Percentiles rank a stretch among this genome's conserved stretches.
Evolutionary conservation across 2,797 vertebrate species (phyloP).

Genomic region (Pseudochaenichthys georgianus): DNA sequence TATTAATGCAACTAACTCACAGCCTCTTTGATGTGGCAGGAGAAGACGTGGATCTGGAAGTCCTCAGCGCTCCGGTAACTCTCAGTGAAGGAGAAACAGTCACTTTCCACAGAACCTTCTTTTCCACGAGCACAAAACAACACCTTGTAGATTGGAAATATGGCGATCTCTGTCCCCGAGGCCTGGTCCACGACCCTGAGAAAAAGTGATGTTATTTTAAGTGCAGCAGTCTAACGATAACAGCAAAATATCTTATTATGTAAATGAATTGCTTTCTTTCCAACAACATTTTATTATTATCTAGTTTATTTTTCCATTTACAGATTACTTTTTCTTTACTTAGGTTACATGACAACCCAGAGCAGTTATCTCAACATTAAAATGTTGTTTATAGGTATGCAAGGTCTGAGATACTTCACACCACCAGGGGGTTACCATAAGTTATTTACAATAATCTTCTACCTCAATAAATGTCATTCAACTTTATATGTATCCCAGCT

Average conservation of each 20-base stretch:
- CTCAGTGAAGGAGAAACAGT: conserved; percentile 97
- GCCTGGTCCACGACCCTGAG: conserved; percentile 92
- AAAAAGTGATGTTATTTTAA: neutral
- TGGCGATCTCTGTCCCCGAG: conserved; percentile 90
- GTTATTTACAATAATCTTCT: neutral
- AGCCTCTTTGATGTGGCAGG: conserved; percentile 98
- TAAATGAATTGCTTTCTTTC: neutral
- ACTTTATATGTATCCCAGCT: neutral
- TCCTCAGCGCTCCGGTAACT: conserved; percentile 95
- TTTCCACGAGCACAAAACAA: conserved; percentile 94
- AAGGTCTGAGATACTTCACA: neutral
- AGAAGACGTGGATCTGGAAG: conserved; percentile 98
- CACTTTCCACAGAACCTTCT: conserved; percentile 90
- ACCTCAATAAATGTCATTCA: neutral
- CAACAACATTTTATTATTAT: neutral
- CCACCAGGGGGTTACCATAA: neutral
- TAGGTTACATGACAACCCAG: too few relatives aligned
- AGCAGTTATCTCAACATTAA: too few relatives aligned
- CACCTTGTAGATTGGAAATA: conserved; percentile 97
- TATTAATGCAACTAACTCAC: conserved; percentile 84
- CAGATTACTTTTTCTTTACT: neutral
- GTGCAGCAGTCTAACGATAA: neutral
- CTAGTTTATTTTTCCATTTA: neutral
- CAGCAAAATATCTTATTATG: neutral
- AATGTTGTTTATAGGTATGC: neutral